Evolutionary conservation across 2,113 vertebrate genomes (phyloP).

Genomic region (Crocuta crocuta): DNA sequence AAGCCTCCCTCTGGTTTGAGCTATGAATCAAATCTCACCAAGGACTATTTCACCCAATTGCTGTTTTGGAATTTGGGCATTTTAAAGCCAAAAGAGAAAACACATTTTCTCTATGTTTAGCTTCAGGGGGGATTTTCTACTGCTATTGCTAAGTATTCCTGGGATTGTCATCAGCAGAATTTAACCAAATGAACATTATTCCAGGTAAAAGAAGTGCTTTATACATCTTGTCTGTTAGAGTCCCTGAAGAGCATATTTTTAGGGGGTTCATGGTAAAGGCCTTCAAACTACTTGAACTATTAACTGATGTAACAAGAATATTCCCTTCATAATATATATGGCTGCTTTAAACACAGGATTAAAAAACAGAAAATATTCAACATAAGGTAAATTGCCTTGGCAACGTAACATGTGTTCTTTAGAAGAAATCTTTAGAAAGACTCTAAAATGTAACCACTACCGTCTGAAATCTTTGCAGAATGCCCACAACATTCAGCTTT

Average conservation of each 20-base stretch:
- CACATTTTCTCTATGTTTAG: not conserved
- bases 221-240: not conserved
- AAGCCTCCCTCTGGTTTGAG: not conserved
- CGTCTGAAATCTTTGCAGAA: conserved; percentile 47
- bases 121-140: not conserved
- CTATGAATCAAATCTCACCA: conserved; percentile 38
- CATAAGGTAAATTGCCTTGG: conserved; percentile 27
- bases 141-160: not conserved
- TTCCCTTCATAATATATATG: not conserved
- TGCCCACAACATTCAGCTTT: conserved; percentile 14
- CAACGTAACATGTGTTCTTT: not conserved
- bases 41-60: not conserved
- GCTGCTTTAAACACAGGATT: conserved; percentile 8
- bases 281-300: not conserved
- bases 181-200: not conserved
- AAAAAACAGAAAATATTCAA: not conserved
- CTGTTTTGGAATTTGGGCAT: conserved; percentile 18
- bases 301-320: conserved; percentile 13
- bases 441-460: conserved; percentile 48
- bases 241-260: not conserved
- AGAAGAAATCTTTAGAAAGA: conserved; percentile 38
- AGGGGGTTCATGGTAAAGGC: not conserved
- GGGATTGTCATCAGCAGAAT: conserved; percentile 33
- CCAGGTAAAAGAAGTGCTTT: not conserved
- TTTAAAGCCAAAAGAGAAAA: conserved; percentile 60